Percentiles rank a stretch among this genome's conserved stretches.
phyloP scores from a whole-genome alignment of 2,888 invertebrate genomes.

The Pseudolycoriella hygida region DNA sequence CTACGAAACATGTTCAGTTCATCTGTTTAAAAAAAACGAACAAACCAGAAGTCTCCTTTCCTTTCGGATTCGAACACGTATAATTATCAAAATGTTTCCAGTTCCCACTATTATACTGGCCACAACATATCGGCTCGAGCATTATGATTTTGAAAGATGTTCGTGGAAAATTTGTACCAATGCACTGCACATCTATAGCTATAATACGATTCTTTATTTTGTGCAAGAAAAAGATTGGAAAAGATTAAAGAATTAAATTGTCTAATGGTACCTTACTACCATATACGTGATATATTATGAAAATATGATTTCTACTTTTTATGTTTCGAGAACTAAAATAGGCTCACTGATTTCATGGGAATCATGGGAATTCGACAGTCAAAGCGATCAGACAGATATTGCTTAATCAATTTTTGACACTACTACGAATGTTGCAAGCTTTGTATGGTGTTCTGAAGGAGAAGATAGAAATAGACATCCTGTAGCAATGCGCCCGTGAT shows the following conservation, averaged over 20 bases:
- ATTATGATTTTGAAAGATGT: background rate
- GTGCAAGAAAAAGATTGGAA: background rate
- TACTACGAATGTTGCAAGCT: too few species aligned
- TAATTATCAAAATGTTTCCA: background rate
- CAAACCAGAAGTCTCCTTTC: conserved; percentile 1
- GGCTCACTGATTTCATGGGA: too few species aligned
- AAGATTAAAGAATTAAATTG: conserved; percentile 3
- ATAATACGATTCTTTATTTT: background rate
- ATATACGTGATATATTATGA: conserved; percentile 1
- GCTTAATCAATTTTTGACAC: too few species aligned
- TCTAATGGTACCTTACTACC: conserved; percentile 2
- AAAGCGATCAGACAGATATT: too few species aligned
- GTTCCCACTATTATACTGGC: background rate
- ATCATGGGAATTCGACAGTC: too few species aligned
- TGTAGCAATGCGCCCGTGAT: too few species aligned
- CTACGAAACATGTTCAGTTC: too few species aligned
- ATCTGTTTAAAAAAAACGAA: background rate
- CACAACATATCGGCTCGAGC: background rate
- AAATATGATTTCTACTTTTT: too few species aligned
- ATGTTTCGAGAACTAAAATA: too few species aligned
- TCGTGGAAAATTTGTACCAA: background rate
- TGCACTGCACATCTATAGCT: background rate
- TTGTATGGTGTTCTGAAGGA: too few species aligned
- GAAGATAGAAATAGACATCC: too few species aligned
- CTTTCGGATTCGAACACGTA: background rate